These are phyloP conservation scores for Tipula confusa DNA, from an alignment of 2,888 invertebrate genomes.

Conservation along the genomic window DNA sequence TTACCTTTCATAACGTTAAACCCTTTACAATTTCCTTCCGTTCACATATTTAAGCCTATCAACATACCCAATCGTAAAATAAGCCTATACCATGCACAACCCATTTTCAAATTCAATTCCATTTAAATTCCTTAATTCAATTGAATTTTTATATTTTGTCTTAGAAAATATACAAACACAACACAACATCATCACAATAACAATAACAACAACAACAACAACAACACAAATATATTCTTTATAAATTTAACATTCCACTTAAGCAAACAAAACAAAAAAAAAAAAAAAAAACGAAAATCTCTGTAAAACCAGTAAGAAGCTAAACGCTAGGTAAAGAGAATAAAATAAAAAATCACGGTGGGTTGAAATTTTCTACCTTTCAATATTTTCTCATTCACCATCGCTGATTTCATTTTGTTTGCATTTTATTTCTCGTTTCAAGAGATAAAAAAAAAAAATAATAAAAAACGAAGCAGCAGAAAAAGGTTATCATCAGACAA, in stretches of 20 bases:
- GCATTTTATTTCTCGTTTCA: background rate
- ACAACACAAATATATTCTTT: background rate
- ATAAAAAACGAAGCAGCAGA: background rate
- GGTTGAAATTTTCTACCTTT: background rate
- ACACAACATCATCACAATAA: too few species aligned
- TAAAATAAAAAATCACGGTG: too few species aligned
- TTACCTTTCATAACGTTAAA: too few species aligned
- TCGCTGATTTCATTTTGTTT: background rate
- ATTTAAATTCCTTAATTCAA: background rate
- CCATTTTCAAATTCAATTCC: background rate
- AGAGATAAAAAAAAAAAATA: background rate
- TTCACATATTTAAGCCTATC: background rate
- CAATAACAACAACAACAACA: too few species aligned
- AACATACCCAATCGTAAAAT: background rate
- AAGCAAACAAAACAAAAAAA: background rate
- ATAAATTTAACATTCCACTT: background rate
- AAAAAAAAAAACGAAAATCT: background rate
- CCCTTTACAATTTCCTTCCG: background rate
- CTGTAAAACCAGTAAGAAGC: background rate
- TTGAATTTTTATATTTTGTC: conserved; percentile 8
- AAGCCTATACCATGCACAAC: background rate
- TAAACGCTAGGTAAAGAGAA: background rate
- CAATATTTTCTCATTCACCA: background rate
- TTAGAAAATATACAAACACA: background rate
- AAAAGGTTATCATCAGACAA: conserved; percentile 14